A percentile compares a stretch with the other conserved stretches of the same genome.
Conservation (phyloP, 1,140 invertebrate genomes). For the Galendromus occidentalis region DNA sequence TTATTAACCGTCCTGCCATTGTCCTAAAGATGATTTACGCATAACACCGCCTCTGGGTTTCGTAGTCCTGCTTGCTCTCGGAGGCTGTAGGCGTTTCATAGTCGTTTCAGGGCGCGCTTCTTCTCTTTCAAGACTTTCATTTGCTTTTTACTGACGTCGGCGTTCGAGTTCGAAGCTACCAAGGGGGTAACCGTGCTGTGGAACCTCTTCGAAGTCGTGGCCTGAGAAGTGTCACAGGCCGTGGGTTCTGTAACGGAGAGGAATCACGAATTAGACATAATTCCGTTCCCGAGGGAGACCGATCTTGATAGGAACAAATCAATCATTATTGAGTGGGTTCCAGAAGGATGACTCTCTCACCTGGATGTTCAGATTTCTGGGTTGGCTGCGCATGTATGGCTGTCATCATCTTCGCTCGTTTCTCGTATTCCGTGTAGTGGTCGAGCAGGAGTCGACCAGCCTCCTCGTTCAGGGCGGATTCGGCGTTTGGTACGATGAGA, state of each 20-base stretch:
- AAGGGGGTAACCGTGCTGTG: neutral
- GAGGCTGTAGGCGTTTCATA: neutral
- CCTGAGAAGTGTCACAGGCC: neutral
- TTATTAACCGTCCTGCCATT: too few relatives aligned
- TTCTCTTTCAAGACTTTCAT: slow-evolving; percentile 8
- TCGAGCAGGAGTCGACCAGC: slow-evolving; percentile 73
- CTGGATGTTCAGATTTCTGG: neutral
- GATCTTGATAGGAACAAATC: too few relatives aligned
- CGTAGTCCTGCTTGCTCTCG: neutral
- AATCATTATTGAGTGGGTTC: too few relatives aligned
- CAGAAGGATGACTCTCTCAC: neutral
- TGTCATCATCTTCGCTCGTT: slow-evolving; percentile 76
- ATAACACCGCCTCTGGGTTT: too few relatives aligned
- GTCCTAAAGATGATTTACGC: too few relatives aligned
- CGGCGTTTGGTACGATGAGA: slow-evolving; percentile 77
- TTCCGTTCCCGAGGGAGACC: too few relatives aligned
- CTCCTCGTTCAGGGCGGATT: slow-evolving; percentile 82
- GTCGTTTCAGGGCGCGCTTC: slow-evolving; percentile 9
- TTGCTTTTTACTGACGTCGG: slow-evolving; percentile 6
- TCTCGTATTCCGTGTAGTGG: slow-evolving; percentile 72
- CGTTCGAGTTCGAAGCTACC: neutral
- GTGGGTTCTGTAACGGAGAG: neutral
- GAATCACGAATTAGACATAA: too few relatives aligned
- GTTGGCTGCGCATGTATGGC: slow-evolving; percentile 61
- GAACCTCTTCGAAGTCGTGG: neutral